A percentile compares a stretch with the other conserved stretches of the same genome.
These are phyloP conservation scores for Crossocerus cetratus DNA, from an alignment of 2,888 invertebrate species.

Conservation along the genomic window DNA sequence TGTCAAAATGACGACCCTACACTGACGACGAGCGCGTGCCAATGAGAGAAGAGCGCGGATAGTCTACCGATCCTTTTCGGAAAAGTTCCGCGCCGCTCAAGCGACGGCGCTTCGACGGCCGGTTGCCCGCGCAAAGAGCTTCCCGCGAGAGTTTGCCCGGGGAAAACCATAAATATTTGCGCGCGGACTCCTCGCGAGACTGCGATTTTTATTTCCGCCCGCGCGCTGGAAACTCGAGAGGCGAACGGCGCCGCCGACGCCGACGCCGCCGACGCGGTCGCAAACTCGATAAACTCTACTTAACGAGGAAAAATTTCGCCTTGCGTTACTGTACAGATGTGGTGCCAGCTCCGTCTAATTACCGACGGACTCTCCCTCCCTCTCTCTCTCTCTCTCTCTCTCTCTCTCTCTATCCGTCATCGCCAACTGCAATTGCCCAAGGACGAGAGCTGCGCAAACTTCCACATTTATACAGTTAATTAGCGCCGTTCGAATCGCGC, in stretches of 20 bases:
- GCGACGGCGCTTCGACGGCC: neutral
- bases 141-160: neutral
- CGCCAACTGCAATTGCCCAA: neutral
- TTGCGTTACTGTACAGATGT: neutral
- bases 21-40: too few species aligned
- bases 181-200: neutral
- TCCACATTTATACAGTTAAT: constrained; percentile 30
- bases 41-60: too few species aligned
- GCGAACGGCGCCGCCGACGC: neutral
- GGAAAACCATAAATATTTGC: neutral
- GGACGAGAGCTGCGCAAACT: constrained; percentile 3
- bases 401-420: neutral
- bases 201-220: neutral
- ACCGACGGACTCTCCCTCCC: neutral
- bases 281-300: neutral
- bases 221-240: neutral
- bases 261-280: neutral
- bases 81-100: neutral
- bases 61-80: neutral
- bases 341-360: neutral
- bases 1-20: neutral
- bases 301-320: constrained; percentile 20
- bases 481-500: neutral
- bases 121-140: neutral
- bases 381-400: neutral